These are phyloP conservation scores for Notamacropus eugenii DNA, from an alignment of 2,797 vertebrate species.

Conservation along the genomic window DNA sequence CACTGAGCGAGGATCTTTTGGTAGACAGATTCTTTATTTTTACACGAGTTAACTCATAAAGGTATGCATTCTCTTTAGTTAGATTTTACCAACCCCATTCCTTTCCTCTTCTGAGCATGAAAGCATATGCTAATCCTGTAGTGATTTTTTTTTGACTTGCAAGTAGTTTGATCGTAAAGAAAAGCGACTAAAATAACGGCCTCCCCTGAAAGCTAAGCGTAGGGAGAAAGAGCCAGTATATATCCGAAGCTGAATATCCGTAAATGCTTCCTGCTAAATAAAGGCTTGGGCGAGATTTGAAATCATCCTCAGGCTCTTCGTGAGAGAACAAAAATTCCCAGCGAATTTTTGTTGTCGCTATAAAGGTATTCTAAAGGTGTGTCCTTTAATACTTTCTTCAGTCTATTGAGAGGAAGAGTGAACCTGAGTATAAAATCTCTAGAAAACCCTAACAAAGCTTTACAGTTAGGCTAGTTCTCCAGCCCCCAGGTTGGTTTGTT, in stretches of 20 bases:
- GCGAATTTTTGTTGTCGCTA: background rate
- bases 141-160: background rate
- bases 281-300: background rate
- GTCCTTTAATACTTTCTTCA: background rate
- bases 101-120: background rate
- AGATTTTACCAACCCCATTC: background rate
- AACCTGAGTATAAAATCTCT: background rate
- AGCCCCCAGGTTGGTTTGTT: background rate
- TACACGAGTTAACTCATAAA: background rate
- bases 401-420: background rate
- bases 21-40: background rate
- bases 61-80: background rate
- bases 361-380: background rate
- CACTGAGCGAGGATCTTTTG: background rate
- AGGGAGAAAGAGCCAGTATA: background rate
- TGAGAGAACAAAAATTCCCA: background rate
- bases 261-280: background rate
- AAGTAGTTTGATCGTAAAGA: background rate
- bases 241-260: background rate
- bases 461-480: background rate
- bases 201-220: background rate
- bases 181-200: background rate
- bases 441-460: background rate
- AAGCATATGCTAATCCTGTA: background rate
- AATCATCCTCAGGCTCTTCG: background rate